These are phyloP conservation scores for Sebastes goodei DNA, from an alignment of 2,797 vertebrate species.

Conservation along the genomic window DNA sequence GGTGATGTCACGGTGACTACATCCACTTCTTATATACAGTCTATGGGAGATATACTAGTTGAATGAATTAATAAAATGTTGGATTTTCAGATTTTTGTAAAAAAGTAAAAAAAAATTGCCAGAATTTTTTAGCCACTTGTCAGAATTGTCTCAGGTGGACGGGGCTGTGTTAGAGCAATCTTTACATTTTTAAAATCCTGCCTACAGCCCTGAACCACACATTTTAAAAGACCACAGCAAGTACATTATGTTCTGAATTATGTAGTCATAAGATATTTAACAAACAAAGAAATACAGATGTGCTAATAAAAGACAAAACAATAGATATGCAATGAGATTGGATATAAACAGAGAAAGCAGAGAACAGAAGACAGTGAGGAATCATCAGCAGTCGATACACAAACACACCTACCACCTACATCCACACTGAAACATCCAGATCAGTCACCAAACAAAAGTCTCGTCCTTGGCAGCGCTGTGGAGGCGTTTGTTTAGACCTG, in stretches of 20 bases:
- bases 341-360: neutral
- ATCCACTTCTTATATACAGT: too few relatives aligned
- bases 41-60: neutral
- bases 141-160: neutral
- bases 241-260: neutral
- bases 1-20: too few relatives aligned
- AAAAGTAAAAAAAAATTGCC: neutral
- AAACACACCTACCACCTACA: constrained; percentile 26
- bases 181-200: neutral
- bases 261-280: neutral
- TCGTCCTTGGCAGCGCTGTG: constrained; percentile 40
- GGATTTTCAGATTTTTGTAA: neutral
- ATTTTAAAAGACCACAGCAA: neutral
- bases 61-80: neutral
- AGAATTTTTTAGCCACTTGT: neutral
- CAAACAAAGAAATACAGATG: neutral
- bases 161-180: neutral
- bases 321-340: neutral
- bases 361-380: neutral
- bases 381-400: constrained; percentile 6
- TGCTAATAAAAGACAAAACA: neutral
- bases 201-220: neutral
- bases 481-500: constrained; percentile 55
- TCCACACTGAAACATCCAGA: constrained; percentile 25
- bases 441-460: constrained; percentile 37